Conservation (phyloP, 2,888 invertebrate species). For the Dicycla oo region DNA sequence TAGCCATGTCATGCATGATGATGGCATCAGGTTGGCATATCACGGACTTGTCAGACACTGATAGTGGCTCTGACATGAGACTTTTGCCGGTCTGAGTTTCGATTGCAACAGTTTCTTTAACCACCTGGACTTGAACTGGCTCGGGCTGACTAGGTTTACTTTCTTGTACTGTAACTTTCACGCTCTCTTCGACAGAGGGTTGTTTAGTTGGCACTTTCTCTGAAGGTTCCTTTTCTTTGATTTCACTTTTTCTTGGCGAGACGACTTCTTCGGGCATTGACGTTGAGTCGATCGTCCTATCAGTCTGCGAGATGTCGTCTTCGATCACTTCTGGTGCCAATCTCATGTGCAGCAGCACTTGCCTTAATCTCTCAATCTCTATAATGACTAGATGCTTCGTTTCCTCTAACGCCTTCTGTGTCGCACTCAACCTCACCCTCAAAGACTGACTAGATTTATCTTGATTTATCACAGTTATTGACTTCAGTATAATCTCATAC, state of each 20-base stretch:
- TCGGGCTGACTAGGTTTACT: slow-evolving; percentile 69
- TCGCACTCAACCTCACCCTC: slow-evolving; percentile 89
- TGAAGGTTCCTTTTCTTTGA: slow-evolving; percentile 61
- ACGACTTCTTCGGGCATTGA: slow-evolving; percentile 93
- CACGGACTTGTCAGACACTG: slow-evolving; percentile 84
- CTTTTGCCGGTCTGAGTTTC: slow-evolving; percentile 93
- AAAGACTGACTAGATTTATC: slow-evolving; percentile 89
- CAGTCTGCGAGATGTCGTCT: slow-evolving; percentile 89
- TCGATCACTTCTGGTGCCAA: slow-evolving; percentile 82
- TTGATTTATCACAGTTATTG: slow-evolving; percentile 84
- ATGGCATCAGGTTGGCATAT: slow-evolving; percentile 81
- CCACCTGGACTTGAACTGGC: slow-evolving; percentile 60
- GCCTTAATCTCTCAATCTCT: slow-evolving; percentile 90
- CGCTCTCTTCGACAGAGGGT: slow-evolving; percentile 62
- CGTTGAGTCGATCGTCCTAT: slow-evolving; percentile 92
- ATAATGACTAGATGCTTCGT: slow-evolving; percentile 91
- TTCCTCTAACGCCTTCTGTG: slow-evolving; percentile 91
- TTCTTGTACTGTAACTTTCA: slow-evolving; percentile 70
- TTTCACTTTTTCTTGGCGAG: slow-evolving; percentile 76
- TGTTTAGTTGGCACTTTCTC: slow-evolving; percentile 65
- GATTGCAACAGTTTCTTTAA: slow-evolving; percentile 78
- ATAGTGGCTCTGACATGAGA: slow-evolving; percentile 85
- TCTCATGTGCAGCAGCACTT: slow-evolving; percentile 83
- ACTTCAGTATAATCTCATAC: slow-evolving; percentile 84
- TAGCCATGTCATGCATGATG: slow-evolving; percentile 86